Evolutionary conservation across 1,140 invertebrate genomes (phyloP).

Genomic region (Musca vetustissima): DNA sequence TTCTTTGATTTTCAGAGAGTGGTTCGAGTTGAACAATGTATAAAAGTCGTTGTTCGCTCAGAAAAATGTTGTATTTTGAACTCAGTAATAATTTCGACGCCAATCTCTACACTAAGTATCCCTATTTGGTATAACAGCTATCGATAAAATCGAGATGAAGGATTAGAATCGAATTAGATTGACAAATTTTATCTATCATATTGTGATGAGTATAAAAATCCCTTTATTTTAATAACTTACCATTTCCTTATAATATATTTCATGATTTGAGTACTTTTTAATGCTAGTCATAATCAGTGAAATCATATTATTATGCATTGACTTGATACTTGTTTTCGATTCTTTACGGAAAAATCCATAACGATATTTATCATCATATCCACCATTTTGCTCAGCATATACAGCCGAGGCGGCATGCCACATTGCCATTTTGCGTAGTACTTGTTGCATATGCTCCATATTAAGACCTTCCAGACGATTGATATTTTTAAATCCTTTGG

Average conservation of each 20-base stretch:
- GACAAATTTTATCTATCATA: no score
- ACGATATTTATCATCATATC: constrained; percentile 13
- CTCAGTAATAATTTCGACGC: no score
- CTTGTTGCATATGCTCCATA: constrained; percentile 55
- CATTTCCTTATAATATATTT: constrained; percentile 3
- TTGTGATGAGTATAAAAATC: no score
- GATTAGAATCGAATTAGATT: no score
- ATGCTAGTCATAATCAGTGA: not conserved
- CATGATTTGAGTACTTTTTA: not conserved
- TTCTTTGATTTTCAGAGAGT: no score
- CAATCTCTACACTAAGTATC: no score
- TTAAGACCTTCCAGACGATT: constrained; percentile 59
- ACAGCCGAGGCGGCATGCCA: constrained; percentile 58
- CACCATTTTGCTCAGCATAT: constrained; percentile 31
- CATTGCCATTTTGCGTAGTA: constrained; percentile 59
- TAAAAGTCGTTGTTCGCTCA: no score
- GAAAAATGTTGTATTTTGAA: no score
- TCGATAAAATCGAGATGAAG: no score
- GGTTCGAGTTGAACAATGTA: no score
- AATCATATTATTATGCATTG: not conserved
- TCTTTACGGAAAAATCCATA: constrained; percentile 19
- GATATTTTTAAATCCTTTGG: constrained; percentile 58
- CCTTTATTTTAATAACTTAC: constrained; percentile 2
- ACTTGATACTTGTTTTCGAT: not conserved
- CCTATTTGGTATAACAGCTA: no score